A percentile compares a stretch with the other conserved stretches of the same genome.
Evolutionary conservation across 2,113 vertebrate genomes (phyloP).

Genomic region (Lophotis ruficrista): DNA sequence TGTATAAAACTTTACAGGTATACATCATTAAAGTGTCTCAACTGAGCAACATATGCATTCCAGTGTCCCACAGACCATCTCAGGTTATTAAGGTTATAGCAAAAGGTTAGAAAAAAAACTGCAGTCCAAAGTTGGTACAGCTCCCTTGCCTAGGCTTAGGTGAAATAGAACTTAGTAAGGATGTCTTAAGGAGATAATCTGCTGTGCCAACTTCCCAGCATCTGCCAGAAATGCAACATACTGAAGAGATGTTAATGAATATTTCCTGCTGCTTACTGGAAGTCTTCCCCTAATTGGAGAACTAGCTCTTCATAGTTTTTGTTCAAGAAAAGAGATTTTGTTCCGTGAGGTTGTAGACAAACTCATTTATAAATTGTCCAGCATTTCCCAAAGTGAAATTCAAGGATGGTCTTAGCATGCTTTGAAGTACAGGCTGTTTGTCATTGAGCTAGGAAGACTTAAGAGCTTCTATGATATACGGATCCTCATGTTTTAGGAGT

Average conservation of each 20-base stretch:
- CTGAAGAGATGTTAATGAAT: neutral
- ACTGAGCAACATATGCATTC: neutral
- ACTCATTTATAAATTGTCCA: neutral
- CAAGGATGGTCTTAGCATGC: neutral
- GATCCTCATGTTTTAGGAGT: neutral
- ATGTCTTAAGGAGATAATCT: neutral
- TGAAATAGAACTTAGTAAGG: neutral
- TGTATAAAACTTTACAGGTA: neutral
- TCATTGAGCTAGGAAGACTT: neutral
- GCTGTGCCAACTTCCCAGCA: neutral
- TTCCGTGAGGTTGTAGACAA: neutral
- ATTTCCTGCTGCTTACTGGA: neutral
- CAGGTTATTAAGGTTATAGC: neutral
- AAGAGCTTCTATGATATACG: neutral
- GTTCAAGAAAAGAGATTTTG: neutral
- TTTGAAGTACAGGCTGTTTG: neutral
- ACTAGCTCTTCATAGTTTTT: neutral
- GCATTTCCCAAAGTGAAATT: neutral
- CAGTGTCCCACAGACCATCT: neutral
- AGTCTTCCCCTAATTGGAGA: neutral
- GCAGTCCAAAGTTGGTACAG: neutral
- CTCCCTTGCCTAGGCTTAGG: neutral
- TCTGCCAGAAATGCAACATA: neutral
- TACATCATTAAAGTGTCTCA: neutral
- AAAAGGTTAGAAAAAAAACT: neutral